Evolutionary conservation across 2,888 invertebrate genomes (phyloP).

Genomic region (Phasia obesa): DNA sequence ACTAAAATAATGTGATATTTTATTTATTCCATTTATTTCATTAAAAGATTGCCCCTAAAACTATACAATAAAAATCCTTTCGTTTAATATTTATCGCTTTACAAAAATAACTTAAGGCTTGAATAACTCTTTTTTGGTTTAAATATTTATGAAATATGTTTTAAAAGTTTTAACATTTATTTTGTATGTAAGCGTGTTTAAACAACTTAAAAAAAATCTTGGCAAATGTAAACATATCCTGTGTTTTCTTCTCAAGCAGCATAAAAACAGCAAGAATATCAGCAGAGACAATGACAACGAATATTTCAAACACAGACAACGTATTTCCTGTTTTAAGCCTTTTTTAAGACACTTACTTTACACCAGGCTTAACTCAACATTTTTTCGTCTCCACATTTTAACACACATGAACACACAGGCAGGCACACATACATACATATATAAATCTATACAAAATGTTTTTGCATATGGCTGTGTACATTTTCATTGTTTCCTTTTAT

Average conservation of each 20-base stretch:
- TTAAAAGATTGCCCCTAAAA: neutral
- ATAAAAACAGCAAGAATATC: slow-evolving; percentile 17
- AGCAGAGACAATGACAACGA: slow-evolving; percentile 36
- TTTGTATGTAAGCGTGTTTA: neutral
- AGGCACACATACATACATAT: too few relatives aligned
- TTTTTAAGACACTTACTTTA: slow-evolving; percentile 71
- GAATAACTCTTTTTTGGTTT: slow-evolving; percentile 2
- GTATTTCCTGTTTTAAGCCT: slow-evolving; percentile 69
- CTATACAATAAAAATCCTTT: neutral
- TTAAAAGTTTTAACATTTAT: slow-evolving; percentile 10
- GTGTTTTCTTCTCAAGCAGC: slow-evolving; percentile 11
- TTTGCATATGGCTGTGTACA: neutral
- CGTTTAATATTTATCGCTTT: neutral
- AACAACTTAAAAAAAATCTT: slow-evolving; percentile 44
- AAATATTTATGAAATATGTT: slow-evolving; percentile 36
- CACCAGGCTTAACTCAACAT: slow-evolving; percentile 57
- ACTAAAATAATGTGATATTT: too few relatives aligned
- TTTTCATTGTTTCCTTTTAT: slow-evolving; percentile 31
- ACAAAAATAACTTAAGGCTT: slow-evolving; percentile 6
- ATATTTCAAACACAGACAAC: slow-evolving; percentile 61
- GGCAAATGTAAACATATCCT: slow-evolving; percentile 66
- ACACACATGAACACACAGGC: neutral
- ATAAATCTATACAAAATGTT: neutral
- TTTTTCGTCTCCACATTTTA: slow-evolving; percentile 1
- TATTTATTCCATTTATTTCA: too few relatives aligned